These are phyloP conservation scores for Microtus montanus DNA, from an alignment of 2,113 vertebrate species.

Conservation along the genomic window DNA sequence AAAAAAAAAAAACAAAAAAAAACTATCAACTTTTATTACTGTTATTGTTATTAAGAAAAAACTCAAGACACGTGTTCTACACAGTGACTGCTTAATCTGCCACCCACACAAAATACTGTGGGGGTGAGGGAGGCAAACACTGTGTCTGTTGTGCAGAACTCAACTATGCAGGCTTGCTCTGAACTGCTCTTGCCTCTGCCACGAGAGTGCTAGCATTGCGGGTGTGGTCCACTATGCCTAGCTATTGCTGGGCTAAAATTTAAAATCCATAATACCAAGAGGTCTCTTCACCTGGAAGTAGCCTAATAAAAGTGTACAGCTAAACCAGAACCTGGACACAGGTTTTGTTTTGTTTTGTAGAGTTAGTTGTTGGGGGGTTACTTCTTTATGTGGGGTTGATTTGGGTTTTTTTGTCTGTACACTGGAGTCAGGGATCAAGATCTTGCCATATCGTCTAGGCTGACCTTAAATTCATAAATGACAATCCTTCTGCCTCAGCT, in stretches of 20 bases:
- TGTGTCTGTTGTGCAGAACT: slow-evolving; percentile 28
- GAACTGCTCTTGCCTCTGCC: background rate
- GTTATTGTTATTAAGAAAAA: background rate
- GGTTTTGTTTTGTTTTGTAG: background rate
- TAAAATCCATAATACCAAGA: slow-evolving; percentile 29
- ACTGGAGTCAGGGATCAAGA: background rate
- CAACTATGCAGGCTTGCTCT: background rate
- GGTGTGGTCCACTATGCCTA: background rate
- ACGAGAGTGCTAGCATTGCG: background rate
- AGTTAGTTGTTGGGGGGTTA: background rate
- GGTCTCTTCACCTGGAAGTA: slow-evolving; percentile 27
- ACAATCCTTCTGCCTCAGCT: background rate
- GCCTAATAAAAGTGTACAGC: background rate
- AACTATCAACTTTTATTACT: background rate
- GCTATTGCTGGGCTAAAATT: background rate
- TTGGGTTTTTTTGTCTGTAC: background rate
- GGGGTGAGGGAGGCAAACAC: background rate
- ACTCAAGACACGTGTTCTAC: slow-evolving; percentile 46
- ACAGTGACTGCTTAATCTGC: slow-evolving; percentile 39
- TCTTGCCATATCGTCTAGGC: background rate
- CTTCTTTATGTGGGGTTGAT: background rate
- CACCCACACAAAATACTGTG: slow-evolving; percentile 35
- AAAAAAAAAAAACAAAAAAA: too few species aligned
- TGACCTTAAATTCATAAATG: background rate
- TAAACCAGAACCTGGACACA: background rate